Percentiles rank a stretch among this genome's conserved stretches.
phyloP scores from a whole-genome alignment of 2,113 vertebrate species.

The Nothocercus julius region DNA sequence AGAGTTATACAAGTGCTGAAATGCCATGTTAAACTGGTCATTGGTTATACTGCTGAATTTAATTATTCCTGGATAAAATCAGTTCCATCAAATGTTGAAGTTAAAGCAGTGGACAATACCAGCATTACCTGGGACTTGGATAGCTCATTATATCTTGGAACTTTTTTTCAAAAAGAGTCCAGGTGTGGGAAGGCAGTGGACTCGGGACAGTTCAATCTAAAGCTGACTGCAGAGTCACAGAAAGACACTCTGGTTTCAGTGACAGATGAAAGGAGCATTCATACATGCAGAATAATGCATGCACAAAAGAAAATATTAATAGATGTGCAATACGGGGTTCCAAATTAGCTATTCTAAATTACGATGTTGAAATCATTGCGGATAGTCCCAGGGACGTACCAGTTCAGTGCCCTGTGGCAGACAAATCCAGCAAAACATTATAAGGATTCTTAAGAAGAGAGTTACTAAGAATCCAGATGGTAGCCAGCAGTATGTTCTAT shows the following conservation, averaged over 20 bases:
- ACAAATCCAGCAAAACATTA: neutral
- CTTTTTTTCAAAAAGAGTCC: neutral
- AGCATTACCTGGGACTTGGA: neutral
- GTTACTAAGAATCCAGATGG: neutral
- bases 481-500: neutral
- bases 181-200: neutral
- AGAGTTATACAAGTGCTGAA: neutral
- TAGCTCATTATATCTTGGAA: neutral
- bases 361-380: neutral
- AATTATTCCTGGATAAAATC: neutral
- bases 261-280: neutral
- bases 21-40: neutral
- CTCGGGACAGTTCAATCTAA: neutral
- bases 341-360: neutral
- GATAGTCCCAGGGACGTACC: neutral
- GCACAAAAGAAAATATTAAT: neutral
- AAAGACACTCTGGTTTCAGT: neutral
- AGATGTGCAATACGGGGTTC: neutral
- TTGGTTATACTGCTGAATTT: neutral
- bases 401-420: neutral
- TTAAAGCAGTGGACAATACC: neutral
- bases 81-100: neutral
- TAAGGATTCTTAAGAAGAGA: neutral
- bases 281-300: too few relatives aligned
- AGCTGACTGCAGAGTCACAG: neutral